Evolutionary conservation across 2,888 invertebrate species (phyloP), one percentile per base, ranked within the genome.

Genomic region (Acanthosepion esculentum): DNA sequence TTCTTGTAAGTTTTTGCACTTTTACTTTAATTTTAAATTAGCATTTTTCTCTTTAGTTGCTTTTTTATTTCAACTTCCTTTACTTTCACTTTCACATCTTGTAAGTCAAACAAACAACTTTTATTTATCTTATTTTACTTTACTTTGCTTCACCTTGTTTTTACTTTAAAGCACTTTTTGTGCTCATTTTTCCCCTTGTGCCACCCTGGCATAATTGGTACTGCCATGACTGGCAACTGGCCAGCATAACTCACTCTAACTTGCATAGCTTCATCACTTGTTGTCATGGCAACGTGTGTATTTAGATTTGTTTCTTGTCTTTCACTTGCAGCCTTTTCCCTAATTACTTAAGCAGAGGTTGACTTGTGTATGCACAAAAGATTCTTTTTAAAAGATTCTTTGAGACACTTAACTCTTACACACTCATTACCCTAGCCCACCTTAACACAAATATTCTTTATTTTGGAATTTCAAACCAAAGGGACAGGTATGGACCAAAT

Each of bases 71-170:
- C 12, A n/a, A 78, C 8, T n/a, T 78, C 78, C 3, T 41, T 41
- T n/a, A 15, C 78, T 33, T 15, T 78, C 78, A 78, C n/a, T n/a
- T n/a, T n/a, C 78, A 12, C n/a, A n/a, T 78, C 33, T 78, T 78
- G n/a, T 78, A 78, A 78, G n/a, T 78, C n/a, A 78, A 78, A 78
- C 78, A 78, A n/a, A 78, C 78, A 78, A n/a, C 78, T 78, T 29
- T 78, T 78, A 78, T 78, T 78, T 59, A 59, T 59, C 59, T 59
- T 59, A 59, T 20, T 59, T 59, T 59, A 59, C 20, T 59, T 59
- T 23, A 23, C 23, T 59, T 59, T 23, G 23, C 59, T 59, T n/a
- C 78, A 78, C 78, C 18, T 78, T 78, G 29, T n/a, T 78, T 78
- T 59, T n/a, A n/a, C 33, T 78, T 15, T 78, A 33, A 78, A 78